Conservation (phyloP, 2,888 invertebrate genomes). For the Tetanocera ferruginea region DNA sequence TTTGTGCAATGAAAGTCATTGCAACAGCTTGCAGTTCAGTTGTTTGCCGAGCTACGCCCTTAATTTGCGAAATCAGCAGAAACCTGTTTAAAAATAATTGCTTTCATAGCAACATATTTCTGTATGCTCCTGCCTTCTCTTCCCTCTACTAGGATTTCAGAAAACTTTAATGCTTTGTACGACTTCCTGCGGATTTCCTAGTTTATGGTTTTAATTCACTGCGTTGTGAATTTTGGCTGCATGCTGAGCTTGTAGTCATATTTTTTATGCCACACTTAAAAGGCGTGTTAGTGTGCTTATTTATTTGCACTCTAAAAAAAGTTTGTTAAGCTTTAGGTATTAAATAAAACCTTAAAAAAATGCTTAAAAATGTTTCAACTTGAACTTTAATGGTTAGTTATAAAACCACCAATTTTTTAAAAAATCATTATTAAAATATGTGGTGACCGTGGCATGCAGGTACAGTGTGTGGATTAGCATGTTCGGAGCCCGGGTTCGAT, state of each 20-base stretch:
- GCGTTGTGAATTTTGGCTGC: not conserved
- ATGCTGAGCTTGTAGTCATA: not conserved
- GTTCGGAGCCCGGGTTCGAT: no score
- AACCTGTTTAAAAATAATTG: slow-evolving; percentile 5
- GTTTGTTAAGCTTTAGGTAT: no score
- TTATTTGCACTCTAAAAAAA: not conserved
- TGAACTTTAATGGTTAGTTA: no score
- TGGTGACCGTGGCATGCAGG: no score
- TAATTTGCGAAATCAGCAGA: slow-evolving; percentile 23
- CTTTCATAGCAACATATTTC: not conserved
- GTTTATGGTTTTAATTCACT: slow-evolving; percentile 8
- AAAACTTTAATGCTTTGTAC: not conserved
- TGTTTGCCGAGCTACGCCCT: slow-evolving; percentile 1
- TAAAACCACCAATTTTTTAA: no score
- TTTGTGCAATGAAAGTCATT: not conserved
- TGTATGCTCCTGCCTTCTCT: not conserved
- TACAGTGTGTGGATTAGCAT: no score
- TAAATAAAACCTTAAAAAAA: no score
- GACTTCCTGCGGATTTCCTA: not conserved
- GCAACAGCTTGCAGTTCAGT: not conserved
- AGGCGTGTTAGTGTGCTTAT: slow-evolving; percentile 4
- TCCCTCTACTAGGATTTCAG: no score
- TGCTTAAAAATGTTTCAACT: no score
- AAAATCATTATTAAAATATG: no score
- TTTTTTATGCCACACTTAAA: not conserved